phyloP scores from a whole-genome alignment of 2,888 invertebrate genomes.

The Amitus sp. region DNA sequence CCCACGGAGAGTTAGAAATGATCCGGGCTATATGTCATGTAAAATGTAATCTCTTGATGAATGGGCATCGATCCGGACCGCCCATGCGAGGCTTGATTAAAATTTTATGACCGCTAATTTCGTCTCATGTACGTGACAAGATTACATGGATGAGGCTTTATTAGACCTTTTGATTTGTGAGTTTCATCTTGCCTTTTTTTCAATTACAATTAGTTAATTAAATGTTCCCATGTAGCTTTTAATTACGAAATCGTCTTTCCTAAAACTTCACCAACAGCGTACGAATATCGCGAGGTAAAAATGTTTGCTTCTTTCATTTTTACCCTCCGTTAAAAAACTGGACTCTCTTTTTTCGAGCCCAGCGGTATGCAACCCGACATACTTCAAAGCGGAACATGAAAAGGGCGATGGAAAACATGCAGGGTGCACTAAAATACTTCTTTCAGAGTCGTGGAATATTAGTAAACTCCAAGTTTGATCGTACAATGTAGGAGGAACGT shows the following conservation, averaged over 20 bases:
- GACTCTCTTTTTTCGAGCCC: conserved; percentile 44
- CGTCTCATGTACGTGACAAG: conserved; percentile 44
- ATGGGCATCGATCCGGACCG: conserved; percentile 34
- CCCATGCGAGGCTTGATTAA: conserved; percentile 40
- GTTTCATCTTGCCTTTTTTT: conserved; percentile 26
- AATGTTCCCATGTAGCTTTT: not conserved
- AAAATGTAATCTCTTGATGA: conserved; percentile 38
- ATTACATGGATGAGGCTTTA: conserved; percentile 37
- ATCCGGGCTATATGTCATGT: conserved; percentile 11
- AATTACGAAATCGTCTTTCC: not conserved
- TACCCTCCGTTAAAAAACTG: not conserved
- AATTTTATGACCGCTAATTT: conserved; percentile 50
- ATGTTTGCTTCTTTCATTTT: too few relatives aligned
- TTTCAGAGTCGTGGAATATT: conserved; percentile 20
- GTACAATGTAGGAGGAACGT: too few relatives aligned
- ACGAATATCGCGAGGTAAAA: too few relatives aligned
- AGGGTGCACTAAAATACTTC: conserved; percentile 2
- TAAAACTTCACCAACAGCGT: too few relatives aligned
- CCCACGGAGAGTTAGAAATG: conserved; percentile 1
- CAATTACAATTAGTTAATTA: conserved; percentile 36
- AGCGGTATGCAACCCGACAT: conserved; percentile 49
- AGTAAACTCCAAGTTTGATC: too few relatives aligned
- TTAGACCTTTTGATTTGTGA: conserved; percentile 29
- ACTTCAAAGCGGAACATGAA: conserved; percentile 43
- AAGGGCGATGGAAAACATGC: not conserved